These are phyloP conservation scores for Cisticola juncidis DNA, from an alignment of 2,113 vertebrate genomes.

Conservation along the genomic window DNA sequence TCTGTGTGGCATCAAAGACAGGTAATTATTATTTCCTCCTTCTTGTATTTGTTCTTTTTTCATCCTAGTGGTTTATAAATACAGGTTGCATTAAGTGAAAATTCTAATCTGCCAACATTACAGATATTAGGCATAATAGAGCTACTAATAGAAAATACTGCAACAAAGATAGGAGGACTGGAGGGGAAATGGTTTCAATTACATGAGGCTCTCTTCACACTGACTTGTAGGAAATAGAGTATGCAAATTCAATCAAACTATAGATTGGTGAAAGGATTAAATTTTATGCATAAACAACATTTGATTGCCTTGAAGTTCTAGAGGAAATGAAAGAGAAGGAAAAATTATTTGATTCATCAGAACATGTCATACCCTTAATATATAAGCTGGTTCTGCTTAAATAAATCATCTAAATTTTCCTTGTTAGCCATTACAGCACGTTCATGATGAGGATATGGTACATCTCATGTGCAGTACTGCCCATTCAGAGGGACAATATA, in stretches of 20 bases:
- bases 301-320: conserved; percentile 72
- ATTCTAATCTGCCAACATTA: conserved; percentile 65
- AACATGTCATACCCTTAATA: conserved; percentile 31
- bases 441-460: background rate
- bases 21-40: conserved; percentile 81
- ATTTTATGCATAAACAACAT: conserved; percentile 72
- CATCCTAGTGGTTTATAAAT: conserved; percentile 64
- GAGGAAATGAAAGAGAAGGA: conserved; percentile 36
- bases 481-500: background rate
- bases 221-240: conserved; percentile 71
- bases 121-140: conserved; percentile 71
- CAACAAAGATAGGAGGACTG: conserved; percentile 57
- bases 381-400: conserved; percentile 7
- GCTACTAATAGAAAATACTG: conserved; percentile 68
- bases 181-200: conserved; percentile 71
- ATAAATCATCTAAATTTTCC: conserved; percentile 18
- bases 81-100: conserved; percentile 63
- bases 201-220: conserved; percentile 55
- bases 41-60: conserved; percentile 51
- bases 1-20: conserved; percentile 95
- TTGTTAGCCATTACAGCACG: background rate
- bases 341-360: conserved; percentile 62
- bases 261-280: conserved; percentile 72
- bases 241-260: conserved; percentile 77
- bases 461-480: background rate